A percentile compares a stretch with the other conserved stretches of the same genome.
These are phyloP conservation scores for Panzeria rudis DNA, from an alignment of 2,888 invertebrate species.

Conservation along the genomic window DNA sequence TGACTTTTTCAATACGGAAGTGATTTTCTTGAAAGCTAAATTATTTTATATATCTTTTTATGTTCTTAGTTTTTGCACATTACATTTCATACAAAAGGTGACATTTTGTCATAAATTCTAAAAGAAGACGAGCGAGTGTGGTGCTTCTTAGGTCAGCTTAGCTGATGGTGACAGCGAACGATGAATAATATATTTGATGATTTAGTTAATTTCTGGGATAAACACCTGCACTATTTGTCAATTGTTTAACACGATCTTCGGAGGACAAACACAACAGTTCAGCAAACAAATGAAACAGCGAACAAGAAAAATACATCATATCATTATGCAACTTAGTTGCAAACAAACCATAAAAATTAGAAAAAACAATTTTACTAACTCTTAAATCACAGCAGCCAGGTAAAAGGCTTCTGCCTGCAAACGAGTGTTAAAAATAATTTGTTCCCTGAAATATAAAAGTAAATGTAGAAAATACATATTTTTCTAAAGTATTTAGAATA, in stretches of 20 bases:
- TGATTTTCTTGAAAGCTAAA: conserved; percentile 33
- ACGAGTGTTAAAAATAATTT: conserved; percentile 59
- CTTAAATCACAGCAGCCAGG: background rate
- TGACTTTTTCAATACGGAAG: conserved; percentile 54
- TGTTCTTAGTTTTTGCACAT: conserved; percentile 11
- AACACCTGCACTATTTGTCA: conserved; percentile 81
- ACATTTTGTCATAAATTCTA: conserved; percentile 57
- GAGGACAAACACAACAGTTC: conserved; percentile 22
- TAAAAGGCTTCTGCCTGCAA: conserved; percentile 34
- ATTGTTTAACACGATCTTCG: conserved; percentile 77
- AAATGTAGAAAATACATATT: background rate
- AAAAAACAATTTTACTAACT: conserved; percentile 1
- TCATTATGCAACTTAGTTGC: conserved; percentile 48
- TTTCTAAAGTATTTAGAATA: conserved; percentile 21
- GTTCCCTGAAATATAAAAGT: conserved; percentile 37
- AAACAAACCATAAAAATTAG: background rate
- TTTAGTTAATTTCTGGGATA: conserved; percentile 72
- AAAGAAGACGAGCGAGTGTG: conserved; percentile 6
- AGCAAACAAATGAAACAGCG: background rate
- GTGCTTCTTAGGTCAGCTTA: background rate
- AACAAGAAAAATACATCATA: no score
- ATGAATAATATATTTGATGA: conserved; percentile 40
- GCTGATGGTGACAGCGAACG: background rate
- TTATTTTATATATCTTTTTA: conserved; percentile 24
- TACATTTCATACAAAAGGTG: background rate